Percentiles rank a stretch among this genome's conserved stretches.
These are phyloP conservation scores for Macrophya annulata DNA, from an alignment of 2,888 invertebrate genomes.

Conservation along the genomic window DNA sequence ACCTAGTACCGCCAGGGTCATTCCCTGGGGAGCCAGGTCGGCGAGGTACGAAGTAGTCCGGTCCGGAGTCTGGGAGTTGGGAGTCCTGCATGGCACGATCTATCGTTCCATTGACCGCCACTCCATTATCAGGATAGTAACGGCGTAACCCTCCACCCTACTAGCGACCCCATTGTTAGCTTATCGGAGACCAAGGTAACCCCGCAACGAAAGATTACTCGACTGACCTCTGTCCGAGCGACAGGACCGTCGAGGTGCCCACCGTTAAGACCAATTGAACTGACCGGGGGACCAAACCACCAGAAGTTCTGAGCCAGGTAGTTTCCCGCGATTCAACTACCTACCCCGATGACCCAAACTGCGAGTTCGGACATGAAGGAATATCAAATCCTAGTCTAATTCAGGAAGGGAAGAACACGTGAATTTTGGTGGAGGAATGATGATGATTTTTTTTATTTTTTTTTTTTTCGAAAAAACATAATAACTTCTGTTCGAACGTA, in stretches of 20 bases:
- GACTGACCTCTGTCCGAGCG: conserved; percentile 51
- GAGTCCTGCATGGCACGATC: conserved; percentile 68
- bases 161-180: conserved; percentile 67
- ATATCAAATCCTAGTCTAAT: not conserved
- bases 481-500: not conserved
- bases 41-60: conserved; percentile 63
- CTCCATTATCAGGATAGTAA: conserved; percentile 76
- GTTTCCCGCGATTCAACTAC: not conserved
- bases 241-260: conserved; percentile 18
- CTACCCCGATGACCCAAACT: not conserved
- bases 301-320: conserved; percentile 16
- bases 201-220: conserved; percentile 60
- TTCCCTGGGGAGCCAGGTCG: conserved; percentile 68
- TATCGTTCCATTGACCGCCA: conserved; percentile 75
- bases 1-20: conserved; percentile 4
- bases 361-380: not conserved
- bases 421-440: too few species aligned
- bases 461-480: too few species aligned
- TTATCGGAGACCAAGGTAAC: conserved; percentile 66
- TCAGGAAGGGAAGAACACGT: not conserved
- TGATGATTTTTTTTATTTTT: too few species aligned
- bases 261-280: conserved; percentile 41
- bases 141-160: conserved; percentile 70
- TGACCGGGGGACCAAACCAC: conserved; percentile 10
- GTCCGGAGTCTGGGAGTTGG: not conserved